Conservation (phyloP, 2,113 vertebrate species). For the Promerops cafer region DNA sequence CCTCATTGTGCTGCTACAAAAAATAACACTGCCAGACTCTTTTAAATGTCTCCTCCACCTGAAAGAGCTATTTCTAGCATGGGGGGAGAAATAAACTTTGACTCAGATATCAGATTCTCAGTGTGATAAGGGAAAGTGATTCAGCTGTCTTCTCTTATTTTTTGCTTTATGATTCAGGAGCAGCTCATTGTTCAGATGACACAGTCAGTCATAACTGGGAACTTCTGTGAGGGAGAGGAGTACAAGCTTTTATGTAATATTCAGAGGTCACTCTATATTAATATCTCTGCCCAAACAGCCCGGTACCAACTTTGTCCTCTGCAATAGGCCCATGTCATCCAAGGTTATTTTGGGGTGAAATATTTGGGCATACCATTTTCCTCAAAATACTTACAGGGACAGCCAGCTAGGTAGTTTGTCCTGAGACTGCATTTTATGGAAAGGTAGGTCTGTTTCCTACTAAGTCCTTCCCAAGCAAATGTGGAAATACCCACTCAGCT, state of each 20-base stretch:
- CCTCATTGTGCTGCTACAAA: not conserved
- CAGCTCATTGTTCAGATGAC: conserved; percentile 27
- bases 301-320: not conserved
- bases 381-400: not conserved
- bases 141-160: conserved; percentile 49
- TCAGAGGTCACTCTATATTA: not conserved
- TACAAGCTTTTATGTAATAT: conserved; percentile 31
- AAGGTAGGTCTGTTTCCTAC: not conserved
- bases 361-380: not conserved
- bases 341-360: not conserved
- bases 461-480: not conserved
- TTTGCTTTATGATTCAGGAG: conserved; percentile 40
- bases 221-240: not conserved
- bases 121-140: conserved; percentile 41
- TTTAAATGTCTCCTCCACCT: not conserved
- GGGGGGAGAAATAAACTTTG: conserved; percentile 31
- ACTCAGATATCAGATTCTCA: conserved; percentile 22
- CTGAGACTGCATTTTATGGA: not conserved
- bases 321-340: not conserved
- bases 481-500: not conserved
- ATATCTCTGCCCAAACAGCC: not conserved
- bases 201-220: not conserved
- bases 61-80: conserved; percentile 47
- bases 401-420: not conserved
- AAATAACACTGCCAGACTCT: not conserved